Evolutionary conservation across 2,113 vertebrate species (phyloP).

Genomic region (Microtus oregoni): DNA sequence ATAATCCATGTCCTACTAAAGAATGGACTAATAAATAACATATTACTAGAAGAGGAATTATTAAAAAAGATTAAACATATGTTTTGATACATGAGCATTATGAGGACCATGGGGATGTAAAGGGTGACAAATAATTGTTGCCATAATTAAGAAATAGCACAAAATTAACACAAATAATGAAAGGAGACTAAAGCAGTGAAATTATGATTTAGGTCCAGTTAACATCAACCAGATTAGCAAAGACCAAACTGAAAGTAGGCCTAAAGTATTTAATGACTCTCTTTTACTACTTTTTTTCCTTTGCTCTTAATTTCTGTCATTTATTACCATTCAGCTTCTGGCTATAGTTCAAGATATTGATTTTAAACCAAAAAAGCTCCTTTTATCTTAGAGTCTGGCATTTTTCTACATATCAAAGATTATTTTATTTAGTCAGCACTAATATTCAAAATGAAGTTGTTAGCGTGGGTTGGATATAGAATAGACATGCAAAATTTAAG

Average conservation of each 20-base stretch:
- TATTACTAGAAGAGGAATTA: neutral
- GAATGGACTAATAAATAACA: neutral
- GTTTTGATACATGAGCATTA: neutral
- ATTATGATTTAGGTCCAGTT: neutral
- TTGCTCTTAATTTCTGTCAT: neutral
- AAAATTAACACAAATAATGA: neutral
- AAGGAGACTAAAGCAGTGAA: neutral
- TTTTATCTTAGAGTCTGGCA: neutral
- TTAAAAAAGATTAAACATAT: neutral
- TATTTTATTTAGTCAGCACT: neutral
- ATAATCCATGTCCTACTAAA: neutral
- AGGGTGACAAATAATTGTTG: neutral
- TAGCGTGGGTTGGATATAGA: neutral
- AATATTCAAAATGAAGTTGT: constrained; percentile 21
- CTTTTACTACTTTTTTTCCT: neutral
- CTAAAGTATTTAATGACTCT: neutral
- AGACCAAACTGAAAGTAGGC: neutral
- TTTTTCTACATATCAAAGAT: neutral
- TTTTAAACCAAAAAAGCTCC: neutral
- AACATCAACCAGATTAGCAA: neutral
- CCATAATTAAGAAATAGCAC: neutral
- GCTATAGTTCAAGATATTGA: neutral
- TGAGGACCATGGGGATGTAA: neutral
- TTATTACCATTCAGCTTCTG: neutral
- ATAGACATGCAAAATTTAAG: neutral